Conservation (phyloP, 2,888 invertebrate species). For the Branchinecta sandiegonensis region DNA sequence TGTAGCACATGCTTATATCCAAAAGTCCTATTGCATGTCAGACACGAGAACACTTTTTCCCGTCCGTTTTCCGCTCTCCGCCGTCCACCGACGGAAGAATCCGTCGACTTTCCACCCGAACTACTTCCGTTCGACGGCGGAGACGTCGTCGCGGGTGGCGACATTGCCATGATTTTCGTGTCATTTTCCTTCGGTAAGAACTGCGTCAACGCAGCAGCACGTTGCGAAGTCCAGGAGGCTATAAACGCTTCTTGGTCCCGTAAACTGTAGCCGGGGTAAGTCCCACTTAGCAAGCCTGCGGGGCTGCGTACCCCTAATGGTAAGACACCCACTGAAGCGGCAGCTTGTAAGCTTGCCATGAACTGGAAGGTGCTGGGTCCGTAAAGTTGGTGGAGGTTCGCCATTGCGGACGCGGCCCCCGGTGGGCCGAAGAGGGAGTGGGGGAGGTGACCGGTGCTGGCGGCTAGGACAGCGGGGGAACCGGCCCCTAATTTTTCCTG, state of each 20-base stretch:
- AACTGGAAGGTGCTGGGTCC: not conserved
- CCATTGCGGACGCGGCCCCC: not conserved
- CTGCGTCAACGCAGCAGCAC: not conserved
- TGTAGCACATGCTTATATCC: constrained; percentile 89
- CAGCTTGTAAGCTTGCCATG: constrained; percentile 13
- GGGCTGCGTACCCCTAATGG: not conserved
- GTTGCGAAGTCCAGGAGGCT: not conserved
- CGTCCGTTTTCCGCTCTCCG: constrained; percentile 31
- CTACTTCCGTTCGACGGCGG: constrained; percentile 24
- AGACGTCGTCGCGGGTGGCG: constrained; percentile 24
- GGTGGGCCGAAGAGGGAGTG: constrained; percentile 2
- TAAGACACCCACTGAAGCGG: not conserved
- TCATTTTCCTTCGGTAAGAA: constrained; percentile 5
- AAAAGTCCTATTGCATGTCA: constrained; percentile 70
- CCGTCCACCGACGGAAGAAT: constrained; percentile 15
- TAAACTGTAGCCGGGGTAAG: constrained; percentile 5
- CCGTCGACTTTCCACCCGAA: constrained; percentile 35
- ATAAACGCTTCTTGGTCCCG: constrained; percentile 8
- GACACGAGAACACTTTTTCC: constrained; percentile 76
- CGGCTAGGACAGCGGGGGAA: not conserved
- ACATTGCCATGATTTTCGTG: constrained; percentile 7
- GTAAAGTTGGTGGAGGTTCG: not conserved
- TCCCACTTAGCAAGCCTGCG: not conserved
- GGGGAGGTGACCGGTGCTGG: constrained; percentile 15
- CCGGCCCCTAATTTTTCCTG: not conserved